Evolutionary conservation across 2,888 invertebrate genomes (phyloP), one percentile per base, ranked within the genome.

Genomic region (Caenorhabditis angaria): DNA sequence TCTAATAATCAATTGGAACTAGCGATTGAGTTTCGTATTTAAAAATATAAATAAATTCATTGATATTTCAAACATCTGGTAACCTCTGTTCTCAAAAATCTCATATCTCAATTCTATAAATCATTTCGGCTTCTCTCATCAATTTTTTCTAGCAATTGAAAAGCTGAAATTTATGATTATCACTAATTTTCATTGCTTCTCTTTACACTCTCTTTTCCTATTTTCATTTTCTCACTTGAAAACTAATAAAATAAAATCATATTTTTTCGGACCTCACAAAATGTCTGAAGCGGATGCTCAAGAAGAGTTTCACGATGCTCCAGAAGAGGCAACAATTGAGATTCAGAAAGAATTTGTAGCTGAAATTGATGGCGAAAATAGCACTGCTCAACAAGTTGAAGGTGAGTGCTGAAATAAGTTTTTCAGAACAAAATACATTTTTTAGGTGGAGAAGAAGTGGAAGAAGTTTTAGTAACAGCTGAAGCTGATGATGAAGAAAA

Each of bases 231-330:
- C 2, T 57, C 20, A 4, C 32, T 64, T 65, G n/a, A n/a, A n/a
- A n/a, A n/a, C n/a, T n/a, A n/a, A n/a, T n/a, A n/a, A n/a, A n/a
- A n/a, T 51, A 32, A 62, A 60, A 53, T 22, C 2, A 8, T 22
- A 24, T 51, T 51, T 51, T 51, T n/a, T 8, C n/a, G 28, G 24
- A 18, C 27, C 32, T 64, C 65, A 60, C 51, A 58, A 65, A 70
- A 78, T 78, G 78, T 78, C 78, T 57, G 80, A 80, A 57, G 77
- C 68, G 65, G 80, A 80, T 58, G 69, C 72, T 62, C 76, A 76
- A 61, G 80, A 77, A 54, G 80, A 80, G 68, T 78, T 80, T 62
- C 77, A 79, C 63, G 81, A 80, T 65, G 71, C 73, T 35, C 73
- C 76, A 56, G 76, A 78, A 61, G 78, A 79, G 56, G 77, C 80